phyloP scores from a whole-genome alignment of 2,888 invertebrate species.

The Nebria brevicollis region DNA sequence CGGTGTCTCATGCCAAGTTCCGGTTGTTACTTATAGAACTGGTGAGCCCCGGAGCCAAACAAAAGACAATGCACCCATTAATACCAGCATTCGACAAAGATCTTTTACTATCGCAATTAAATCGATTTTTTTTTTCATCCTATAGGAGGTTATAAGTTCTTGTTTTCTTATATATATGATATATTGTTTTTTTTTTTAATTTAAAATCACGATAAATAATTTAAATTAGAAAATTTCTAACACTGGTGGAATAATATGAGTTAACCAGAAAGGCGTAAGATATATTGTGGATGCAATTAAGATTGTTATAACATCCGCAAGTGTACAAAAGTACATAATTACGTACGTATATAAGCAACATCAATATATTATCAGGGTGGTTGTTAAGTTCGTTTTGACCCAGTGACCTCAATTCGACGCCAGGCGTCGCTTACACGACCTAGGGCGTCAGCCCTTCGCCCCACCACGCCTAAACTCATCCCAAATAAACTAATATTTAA shows the following conservation, averaged over 20 bases:
- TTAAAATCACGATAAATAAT: no score
- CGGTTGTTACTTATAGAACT: background rate
- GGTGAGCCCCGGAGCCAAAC: constrained; percentile 5
- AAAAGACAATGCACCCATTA: constrained; percentile 13
- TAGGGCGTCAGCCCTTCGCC: background rate
- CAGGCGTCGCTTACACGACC: background rate
- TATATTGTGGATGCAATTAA: background rate
- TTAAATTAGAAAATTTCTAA: no score
- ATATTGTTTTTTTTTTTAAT: no score
- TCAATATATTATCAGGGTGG: background rate
- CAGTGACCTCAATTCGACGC: background rate
- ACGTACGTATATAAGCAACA: background rate
- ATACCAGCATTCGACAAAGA: background rate
- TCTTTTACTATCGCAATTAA: no score
- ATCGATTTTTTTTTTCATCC: no score
- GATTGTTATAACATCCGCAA: background rate
- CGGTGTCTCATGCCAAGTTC: constrained; percentile 11
- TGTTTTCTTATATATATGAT: no score
- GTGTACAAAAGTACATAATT: background rate
- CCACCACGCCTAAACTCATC: background rate
- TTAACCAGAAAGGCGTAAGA: no score
- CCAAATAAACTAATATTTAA: no score
- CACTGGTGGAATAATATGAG: no score
- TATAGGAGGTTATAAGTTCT: no score
- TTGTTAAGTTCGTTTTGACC: background rate